Conservation (phyloP, 1,140 invertebrate species). For the Conus ventricosus region DNA sequence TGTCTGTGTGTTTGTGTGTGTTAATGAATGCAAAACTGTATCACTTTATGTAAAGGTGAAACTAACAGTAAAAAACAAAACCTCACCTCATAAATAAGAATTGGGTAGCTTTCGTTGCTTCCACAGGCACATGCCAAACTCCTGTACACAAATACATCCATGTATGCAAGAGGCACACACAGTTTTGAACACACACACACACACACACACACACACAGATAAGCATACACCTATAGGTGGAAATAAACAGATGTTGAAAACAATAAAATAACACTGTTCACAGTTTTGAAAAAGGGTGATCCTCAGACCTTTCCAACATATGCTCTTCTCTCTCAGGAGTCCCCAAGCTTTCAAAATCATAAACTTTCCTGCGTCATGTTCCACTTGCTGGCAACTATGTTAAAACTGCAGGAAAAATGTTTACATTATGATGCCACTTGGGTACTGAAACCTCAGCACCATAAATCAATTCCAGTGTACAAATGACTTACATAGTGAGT, state of each 20-base stretch:
- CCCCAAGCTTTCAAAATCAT: too few relatives aligned
- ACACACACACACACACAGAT: neutral
- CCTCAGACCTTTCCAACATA: neutral
- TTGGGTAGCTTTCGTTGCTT: conserved; percentile 68
- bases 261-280: neutral
- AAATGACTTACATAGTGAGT: too few relatives aligned
- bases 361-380: too few relatives aligned
- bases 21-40: too few relatives aligned
- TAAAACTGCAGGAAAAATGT: too few relatives aligned
- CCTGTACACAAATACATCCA: conserved; percentile 48
- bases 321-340: too few relatives aligned
- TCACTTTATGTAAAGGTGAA: too few relatives aligned
- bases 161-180: neutral
- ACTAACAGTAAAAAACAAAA: neutral
- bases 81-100: conserved; percentile 72
- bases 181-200: neutral
- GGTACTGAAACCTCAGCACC: too few relatives aligned
- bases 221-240: neutral
- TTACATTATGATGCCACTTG: too few relatives aligned
- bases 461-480: too few relatives aligned
- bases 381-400: too few relatives aligned
- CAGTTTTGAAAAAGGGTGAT: neutral
- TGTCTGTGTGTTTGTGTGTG: too few relatives aligned
- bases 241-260: neutral
- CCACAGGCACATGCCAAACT: conserved; percentile 72